Evolutionary conservation across 2,797 vertebrate species (phyloP).

Genomic region (Enteromius treurensis): DNA sequence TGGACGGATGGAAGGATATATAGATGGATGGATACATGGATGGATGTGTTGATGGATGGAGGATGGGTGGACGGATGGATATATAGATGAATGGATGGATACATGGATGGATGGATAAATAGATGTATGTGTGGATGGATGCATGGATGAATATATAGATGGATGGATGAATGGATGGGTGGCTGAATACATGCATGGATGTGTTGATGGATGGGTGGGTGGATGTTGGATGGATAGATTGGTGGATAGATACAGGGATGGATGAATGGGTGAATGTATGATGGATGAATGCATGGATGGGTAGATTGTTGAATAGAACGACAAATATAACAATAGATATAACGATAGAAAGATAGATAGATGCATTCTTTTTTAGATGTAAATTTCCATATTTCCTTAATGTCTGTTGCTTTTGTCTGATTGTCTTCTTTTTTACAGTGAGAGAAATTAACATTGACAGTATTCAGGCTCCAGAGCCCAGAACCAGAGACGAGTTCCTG

Average conservation of each 20-base stretch:
- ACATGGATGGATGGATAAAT: background rate
- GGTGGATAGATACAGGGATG: background rate
- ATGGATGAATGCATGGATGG: background rate
- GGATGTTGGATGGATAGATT: background rate
- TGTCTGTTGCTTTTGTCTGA: background rate
- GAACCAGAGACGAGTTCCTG: slow-evolving; percentile 78
- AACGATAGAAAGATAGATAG: background rate
- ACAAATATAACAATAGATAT: background rate
- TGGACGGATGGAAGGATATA: accelerated
- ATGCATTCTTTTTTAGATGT: background rate
- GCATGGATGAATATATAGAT: too few species aligned
- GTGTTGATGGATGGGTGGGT: background rate
- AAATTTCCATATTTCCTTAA: background rate
- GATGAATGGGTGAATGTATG: background rate
- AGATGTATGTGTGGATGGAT: too few species aligned
- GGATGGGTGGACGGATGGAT: background rate
- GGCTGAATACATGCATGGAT: background rate
- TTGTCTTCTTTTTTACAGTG: slow-evolving; percentile 63
- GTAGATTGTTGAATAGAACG: background rate
- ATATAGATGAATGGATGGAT: too few species aligned
- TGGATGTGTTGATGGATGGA: background rate
- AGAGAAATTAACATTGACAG: slow-evolving; percentile 77
- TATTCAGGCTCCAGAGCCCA: slow-evolving; percentile 78
- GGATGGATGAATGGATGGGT: too few species aligned
- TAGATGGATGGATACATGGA: background rate